These are phyloP conservation scores for Rotaria socialis DNA, from an alignment of 2,888 invertebrate species.

Conservation along the genomic window DNA sequence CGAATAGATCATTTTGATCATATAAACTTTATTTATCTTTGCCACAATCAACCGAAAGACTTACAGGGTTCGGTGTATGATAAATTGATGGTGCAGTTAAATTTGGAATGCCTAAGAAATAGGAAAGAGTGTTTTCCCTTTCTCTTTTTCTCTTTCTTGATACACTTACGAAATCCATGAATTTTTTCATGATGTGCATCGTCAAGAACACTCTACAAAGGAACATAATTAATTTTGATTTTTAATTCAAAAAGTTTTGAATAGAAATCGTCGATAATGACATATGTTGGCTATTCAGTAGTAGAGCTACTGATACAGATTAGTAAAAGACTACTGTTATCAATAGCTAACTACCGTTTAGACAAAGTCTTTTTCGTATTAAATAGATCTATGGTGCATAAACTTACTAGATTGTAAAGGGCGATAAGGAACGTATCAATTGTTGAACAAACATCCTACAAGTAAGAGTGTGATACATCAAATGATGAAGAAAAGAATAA, in stretches of 20 bases:
- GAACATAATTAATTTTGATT: not conserved
- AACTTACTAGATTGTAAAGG: slow-evolving; percentile 24
- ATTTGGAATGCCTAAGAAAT: slow-evolving; percentile 5
- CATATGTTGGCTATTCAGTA: slow-evolving; percentile 24
- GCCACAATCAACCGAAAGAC: not conserved
- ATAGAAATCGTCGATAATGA: not conserved
- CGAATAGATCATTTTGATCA: not conserved
- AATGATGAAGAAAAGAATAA: slow-evolving; percentile 8
- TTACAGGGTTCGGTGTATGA: slow-evolving; percentile 22
- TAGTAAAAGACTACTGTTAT: slow-evolving; percentile 8
- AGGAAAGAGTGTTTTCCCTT: not conserved
- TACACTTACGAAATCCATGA: slow-evolving; percentile 2
- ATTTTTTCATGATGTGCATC: not conserved
- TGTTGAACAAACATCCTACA: slow-evolving; percentile 33
- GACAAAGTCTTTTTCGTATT: not conserved
- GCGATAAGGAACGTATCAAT: slow-evolving; percentile 17
- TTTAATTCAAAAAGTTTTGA: not conserved
- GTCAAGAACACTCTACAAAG: not conserved
- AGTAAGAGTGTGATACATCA: not conserved
- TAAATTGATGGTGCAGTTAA: not conserved
- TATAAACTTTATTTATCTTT: not conserved
- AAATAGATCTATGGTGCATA: not conserved
- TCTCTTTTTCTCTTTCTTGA: not conserved
- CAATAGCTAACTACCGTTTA: slow-evolving; percentile 34
- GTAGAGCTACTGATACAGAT: slow-evolving; percentile 39